Base-by-base conservation (phyloP, 2,113 vertebrate genomes). In the Cavia porcellus region DNA sequence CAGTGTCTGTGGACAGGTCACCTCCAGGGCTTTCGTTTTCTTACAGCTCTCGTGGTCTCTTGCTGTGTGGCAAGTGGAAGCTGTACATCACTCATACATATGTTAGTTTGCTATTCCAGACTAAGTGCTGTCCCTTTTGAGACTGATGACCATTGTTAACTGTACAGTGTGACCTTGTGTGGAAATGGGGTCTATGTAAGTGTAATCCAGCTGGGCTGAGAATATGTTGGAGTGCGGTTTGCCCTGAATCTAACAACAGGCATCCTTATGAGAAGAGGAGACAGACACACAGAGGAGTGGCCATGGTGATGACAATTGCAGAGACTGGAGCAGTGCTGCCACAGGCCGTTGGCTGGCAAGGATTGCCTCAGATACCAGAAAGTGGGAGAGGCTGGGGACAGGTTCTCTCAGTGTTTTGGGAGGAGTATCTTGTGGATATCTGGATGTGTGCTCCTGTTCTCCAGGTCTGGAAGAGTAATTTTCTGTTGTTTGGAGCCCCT, bases 1-100 rank as follows among this genome's bases (percentile, higher is more conserved):
- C 32, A 30, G 70, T 24, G 12, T 62, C 32, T 64, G 64, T 64
- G 17, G 47, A 14, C 0, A 25, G 64, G 55, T 42, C 1, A 1
- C 38, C 42, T 84, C 7, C 50, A 0, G 62, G 28, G 8, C 19
- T 5, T 24, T 4, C 1, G 13, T 45, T 14, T 87, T 59, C 35
- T 61, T 81, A 32, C 2, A 3, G 22, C 42, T 42, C 9, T 12
- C 0, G 0, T 59, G 30, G 19, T 22, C 35, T 59, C 38, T n/a
- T 6, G 42, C 24, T 75, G 35, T 62, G 22, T 8, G 2, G 66
- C 61, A 20, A n/a, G 45, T 38, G 57, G 7, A 19, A 77, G 20
- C 55, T 61, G 20, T 25, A 22, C 1, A 22, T 47, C 3, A 4
- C 32, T 32, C 25, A 28, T 38, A 25, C 24, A n/a, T 2, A 0